Percentiles rank a stretch among this genome's conserved stretches.
Conservation (phyloP, 2,113 vertebrate genomes). For the Pitta sordida region DNA sequence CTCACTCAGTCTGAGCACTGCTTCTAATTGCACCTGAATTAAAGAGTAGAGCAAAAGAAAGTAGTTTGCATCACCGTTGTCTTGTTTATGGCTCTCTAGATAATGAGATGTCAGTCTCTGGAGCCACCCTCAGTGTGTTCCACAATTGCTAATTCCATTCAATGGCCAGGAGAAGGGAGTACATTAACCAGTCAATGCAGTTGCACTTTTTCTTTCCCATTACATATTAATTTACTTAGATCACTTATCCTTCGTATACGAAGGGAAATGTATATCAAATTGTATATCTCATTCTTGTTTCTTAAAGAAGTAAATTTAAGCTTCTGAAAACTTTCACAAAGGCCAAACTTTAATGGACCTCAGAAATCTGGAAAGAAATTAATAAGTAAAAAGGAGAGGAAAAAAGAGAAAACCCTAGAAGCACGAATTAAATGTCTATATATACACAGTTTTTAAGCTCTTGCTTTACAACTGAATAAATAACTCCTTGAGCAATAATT, state of each 20-base stretch:
- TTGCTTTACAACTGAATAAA: constrained; percentile 68
- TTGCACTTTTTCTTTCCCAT: neutral
- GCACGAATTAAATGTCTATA: constrained; percentile 3
- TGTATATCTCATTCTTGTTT: neutral
- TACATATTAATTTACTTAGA: neutral
- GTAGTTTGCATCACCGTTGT: neutral
- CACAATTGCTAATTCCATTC: neutral
- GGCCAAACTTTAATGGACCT: neutral
- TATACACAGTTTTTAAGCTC: constrained; percentile 26
- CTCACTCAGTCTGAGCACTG: neutral
- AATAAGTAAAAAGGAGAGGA: constrained; percentile 8
- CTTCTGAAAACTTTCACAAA: neutral
- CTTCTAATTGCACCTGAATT: neutral
- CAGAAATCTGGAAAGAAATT: constrained; percentile 17
- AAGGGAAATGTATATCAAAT: neutral
- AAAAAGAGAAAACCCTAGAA: neutral
- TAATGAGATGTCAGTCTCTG: neutral
- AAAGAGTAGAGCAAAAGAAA: neutral
- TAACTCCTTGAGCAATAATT: constrained; percentile 76
- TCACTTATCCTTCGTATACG: neutral
- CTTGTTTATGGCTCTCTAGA: neutral
- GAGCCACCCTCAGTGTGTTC: neutral
- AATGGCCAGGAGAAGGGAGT: neutral
- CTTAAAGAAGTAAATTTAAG: neutral
- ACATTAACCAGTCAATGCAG: neutral